Evolutionary conservation across 2,888 invertebrate genomes (phyloP).

Genomic region (Catocala fraxini): DNA sequence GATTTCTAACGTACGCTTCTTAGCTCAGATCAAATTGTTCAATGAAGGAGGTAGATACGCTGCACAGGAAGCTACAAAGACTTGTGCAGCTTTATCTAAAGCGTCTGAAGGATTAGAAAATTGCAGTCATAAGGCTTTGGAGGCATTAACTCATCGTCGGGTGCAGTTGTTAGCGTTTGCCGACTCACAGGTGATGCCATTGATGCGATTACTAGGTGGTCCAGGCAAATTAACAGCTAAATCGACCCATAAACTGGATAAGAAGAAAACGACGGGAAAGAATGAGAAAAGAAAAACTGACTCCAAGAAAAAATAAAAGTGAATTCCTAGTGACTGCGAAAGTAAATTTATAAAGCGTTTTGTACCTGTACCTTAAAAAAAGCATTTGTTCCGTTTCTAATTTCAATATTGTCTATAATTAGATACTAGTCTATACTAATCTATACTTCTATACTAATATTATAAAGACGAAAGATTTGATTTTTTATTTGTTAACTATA

Average conservation of each 20-base stretch:
- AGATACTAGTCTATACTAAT: too few species aligned
- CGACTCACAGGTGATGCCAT: constrained; percentile 60
- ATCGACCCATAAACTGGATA: constrained; percentile 34
- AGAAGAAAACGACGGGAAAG: constrained; percentile 47
- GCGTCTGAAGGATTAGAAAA: constrained; percentile 68
- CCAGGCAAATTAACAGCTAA: constrained; percentile 51
- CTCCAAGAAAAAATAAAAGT: constrained; percentile 1
- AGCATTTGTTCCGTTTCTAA: too few species aligned
- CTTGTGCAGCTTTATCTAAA: constrained; percentile 58
- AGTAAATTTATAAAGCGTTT: too few species aligned
- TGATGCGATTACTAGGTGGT: constrained; percentile 62
- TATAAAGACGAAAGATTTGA: too few species aligned
- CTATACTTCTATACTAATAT: too few species aligned
- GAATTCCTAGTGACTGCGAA: too few species aligned
- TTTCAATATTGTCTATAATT: too few species aligned
- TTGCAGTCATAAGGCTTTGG: constrained; percentile 56
- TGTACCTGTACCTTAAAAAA: too few species aligned
- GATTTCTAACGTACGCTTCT: constrained; percentile 72
- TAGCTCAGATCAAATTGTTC: constrained; percentile 66
- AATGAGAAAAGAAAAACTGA: constrained; percentile 57
- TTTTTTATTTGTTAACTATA: too few species aligned
- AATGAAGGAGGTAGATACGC: constrained; percentile 71
- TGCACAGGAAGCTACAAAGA: constrained; percentile 64
- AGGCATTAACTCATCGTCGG: constrained; percentile 62
- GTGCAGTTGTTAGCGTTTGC: constrained; percentile 60